phyloP scores from a whole-genome alignment of 1,140 invertebrate species.

The Sitobion miscanthi region DNA sequence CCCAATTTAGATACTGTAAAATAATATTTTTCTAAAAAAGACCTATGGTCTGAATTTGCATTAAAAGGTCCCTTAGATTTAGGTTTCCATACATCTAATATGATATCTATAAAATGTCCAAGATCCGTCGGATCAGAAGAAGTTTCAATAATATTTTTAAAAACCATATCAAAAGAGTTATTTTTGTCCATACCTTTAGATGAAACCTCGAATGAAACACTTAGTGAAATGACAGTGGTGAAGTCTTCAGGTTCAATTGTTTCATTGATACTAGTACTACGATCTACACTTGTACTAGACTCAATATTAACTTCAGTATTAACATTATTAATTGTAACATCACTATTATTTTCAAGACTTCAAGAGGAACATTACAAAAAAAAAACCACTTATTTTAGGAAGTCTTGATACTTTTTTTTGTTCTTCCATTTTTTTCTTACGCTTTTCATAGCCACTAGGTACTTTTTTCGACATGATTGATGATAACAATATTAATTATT shows the following conservation, averaged over 20 bases:
- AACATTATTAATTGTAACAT: too few relatives aligned
- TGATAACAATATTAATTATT: neutral
- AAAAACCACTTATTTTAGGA: neutral
- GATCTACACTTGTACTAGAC: too few relatives aligned
- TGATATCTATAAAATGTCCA: neutral
- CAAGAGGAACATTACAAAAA: too few relatives aligned
- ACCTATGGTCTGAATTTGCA: constrained; percentile 11
- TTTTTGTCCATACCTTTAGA: neutral
- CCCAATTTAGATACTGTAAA: constrained; percentile 32
- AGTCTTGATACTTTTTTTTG: neutral
- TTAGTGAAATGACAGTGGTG: too few relatives aligned
- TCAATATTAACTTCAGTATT: too few relatives aligned
- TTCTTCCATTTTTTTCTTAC: neutral
- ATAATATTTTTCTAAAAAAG: constrained; percentile 27
- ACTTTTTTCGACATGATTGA: neutral
- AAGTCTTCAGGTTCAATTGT: neutral
- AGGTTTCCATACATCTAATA: constrained; percentile 4
- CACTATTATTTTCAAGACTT: too few relatives aligned
- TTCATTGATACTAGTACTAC: too few relatives aligned
- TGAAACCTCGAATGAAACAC: too few relatives aligned
- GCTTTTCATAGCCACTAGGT: neutral
- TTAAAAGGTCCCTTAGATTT: constrained; percentile 13
- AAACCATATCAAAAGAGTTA: neutral
- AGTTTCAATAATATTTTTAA: constrained; percentile 4
- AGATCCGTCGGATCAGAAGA: neutral